Percentiles rank a stretch among this genome's conserved stretches.
These are phyloP conservation scores for Fregata magnificens DNA, from an alignment of 2,113 vertebrate species.

Conservation along the genomic window DNA sequence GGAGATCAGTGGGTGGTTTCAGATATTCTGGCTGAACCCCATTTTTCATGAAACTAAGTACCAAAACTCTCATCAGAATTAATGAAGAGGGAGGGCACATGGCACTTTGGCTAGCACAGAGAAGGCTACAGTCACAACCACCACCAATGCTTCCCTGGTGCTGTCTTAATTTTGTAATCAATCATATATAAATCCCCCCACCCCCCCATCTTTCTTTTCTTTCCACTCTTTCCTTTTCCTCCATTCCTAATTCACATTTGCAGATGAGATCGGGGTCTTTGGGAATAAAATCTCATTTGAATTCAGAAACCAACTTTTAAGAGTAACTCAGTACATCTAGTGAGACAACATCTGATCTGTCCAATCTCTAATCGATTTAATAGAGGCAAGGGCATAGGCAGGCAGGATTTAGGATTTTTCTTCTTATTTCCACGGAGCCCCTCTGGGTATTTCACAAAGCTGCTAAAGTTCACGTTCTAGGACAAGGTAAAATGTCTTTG, in stretches of 20 bases:
- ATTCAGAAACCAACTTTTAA: conserved; percentile 22
- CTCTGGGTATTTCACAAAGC: conserved; percentile 50
- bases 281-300: conserved; percentile 24
- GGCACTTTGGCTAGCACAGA: background rate
- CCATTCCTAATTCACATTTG: background rate
- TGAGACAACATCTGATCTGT: conserved; percentile 24
- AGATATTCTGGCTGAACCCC: background rate
- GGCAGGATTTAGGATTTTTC: conserved; percentile 21
- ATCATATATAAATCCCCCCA: background rate
- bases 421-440: background rate
- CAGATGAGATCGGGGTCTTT: background rate
- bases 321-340: background rate
- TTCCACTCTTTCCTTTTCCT: background rate
- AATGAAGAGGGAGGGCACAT: background rate
- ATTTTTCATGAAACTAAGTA: background rate
- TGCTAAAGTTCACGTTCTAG: conserved; percentile 57
- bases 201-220: background rate
- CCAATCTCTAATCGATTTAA: conserved; percentile 34
- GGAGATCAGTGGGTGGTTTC: background rate
- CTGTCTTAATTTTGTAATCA: background rate
- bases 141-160: background rate
- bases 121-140: background rate
- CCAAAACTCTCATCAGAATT: background rate
- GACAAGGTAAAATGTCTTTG: conserved; percentile 62
- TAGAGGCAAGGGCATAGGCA: background rate